A percentile compares a stretch with the other conserved stretches of the same genome.
phyloP scores from a whole-genome alignment of 2,113 vertebrate genomes.

The Peromyscus maniculatus region DNA sequence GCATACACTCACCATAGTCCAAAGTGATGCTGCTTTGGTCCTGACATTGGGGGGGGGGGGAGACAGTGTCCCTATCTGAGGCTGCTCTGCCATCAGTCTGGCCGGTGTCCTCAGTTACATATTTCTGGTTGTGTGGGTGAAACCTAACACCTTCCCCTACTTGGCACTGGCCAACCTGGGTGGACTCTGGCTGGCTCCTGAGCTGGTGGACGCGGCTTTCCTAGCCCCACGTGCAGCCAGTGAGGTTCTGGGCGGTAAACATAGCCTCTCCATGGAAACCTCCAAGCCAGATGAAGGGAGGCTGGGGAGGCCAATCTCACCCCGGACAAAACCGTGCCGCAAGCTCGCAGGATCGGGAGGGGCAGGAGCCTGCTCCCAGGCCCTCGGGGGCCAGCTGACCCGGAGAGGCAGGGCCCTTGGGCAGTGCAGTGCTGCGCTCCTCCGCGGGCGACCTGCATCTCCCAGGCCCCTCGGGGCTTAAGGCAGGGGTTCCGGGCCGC shows the following conservation, averaged over 20 bases:
- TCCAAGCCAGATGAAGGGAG: neutral
- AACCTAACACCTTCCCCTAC: neutral
- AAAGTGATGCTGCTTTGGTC: neutral
- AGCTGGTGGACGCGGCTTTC: neutral
- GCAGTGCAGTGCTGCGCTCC: neutral
- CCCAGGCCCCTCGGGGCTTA: neutral
- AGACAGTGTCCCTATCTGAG: neutral
- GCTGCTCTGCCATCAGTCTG: neutral
- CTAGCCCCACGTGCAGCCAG: neutral
- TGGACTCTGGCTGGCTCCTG: neutral
- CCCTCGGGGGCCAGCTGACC: neutral
- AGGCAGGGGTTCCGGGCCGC: neutral
- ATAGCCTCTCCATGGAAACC: conserved; percentile 43
- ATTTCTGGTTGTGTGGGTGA: neutral
- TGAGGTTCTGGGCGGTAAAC: neutral
- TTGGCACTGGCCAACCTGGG: neutral
- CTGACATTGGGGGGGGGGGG: neutral
- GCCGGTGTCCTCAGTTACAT: neutral
- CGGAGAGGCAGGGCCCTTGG: too few relatives aligned
- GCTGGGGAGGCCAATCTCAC: neutral
- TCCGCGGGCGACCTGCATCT: neutral
- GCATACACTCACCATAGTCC: neutral
- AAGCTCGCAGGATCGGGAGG: neutral
- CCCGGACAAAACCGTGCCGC: neutral
- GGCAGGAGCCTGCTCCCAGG: neutral